These are phyloP conservation scores for Spea bombifrons DNA, from an alignment of 2,113 vertebrate species.

Conservation along the genomic window DNA sequence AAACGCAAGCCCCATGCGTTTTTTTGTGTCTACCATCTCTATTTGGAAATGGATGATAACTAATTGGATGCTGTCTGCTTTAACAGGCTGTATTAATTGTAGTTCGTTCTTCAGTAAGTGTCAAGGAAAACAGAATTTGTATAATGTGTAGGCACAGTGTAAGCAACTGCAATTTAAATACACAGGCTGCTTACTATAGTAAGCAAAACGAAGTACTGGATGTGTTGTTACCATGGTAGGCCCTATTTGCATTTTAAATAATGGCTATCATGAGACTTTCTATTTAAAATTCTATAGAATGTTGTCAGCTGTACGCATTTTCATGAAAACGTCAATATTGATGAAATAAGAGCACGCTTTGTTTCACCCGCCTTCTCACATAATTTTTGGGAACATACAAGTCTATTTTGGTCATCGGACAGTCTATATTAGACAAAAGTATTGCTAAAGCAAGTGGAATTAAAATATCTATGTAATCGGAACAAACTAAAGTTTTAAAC, in stretches of 20 bases:
- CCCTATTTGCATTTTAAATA: constrained; percentile 72
- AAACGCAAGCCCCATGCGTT: constrained; percentile 60
- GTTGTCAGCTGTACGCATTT: constrained; percentile 63
- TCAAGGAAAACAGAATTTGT: constrained; percentile 79
- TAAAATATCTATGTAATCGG: constrained; percentile 8
- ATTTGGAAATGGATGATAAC: constrained; percentile 76
- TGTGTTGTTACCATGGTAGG: constrained; percentile 70
- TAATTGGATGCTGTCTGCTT: constrained; percentile 75
- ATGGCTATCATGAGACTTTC: constrained; percentile 72
- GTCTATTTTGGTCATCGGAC: constrained; percentile 1
- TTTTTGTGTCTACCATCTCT: constrained; percentile 71
- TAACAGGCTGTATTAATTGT: constrained; percentile 74
- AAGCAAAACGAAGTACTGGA: constrained; percentile 65
- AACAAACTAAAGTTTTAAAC: neutral
- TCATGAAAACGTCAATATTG: constrained; percentile 63
- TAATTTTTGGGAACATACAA: neutral
- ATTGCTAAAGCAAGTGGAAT: neutral
- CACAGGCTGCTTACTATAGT: constrained; percentile 58
- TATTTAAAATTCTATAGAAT: constrained; percentile 68
- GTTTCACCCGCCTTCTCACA: constrained; percentile 50
- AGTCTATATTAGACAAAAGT: constrained; percentile 7
- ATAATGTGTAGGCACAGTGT: constrained; percentile 66
- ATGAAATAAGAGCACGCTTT: constrained; percentile 59
- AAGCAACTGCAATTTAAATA: constrained; percentile 65
- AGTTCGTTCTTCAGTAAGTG: constrained; percentile 73